Conservation (phyloP, 1,140 invertebrate species). For the Neodiprion pinetum region DNA sequence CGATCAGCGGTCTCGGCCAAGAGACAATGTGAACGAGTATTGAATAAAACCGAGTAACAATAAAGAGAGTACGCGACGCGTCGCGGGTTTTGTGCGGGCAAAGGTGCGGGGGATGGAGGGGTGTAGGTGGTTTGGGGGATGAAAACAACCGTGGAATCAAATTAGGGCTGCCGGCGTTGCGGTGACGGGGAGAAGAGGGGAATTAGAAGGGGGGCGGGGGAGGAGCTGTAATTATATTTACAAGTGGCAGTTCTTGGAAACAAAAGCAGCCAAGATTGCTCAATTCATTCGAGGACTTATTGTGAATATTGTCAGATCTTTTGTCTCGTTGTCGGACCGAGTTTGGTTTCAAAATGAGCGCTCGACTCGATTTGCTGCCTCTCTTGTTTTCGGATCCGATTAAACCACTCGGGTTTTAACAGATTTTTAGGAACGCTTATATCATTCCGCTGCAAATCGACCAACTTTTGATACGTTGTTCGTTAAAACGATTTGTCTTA, state of each 20-base stretch:
- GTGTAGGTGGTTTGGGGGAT: slow-evolving; percentile 26
- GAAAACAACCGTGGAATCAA: slow-evolving; percentile 63
- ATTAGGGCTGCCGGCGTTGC: slow-evolving; percentile 47
- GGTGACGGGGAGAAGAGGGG: slow-evolving; percentile 21
- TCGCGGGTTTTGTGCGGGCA: slow-evolving; percentile 40
- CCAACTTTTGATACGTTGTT: too few species aligned
- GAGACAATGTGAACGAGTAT: too few species aligned
- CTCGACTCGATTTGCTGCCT: background rate
- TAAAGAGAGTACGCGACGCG: too few species aligned
- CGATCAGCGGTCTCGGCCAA: too few species aligned
- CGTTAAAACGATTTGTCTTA: too few species aligned
- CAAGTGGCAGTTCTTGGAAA: slow-evolving; percentile 60
- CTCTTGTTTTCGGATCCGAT: background rate
- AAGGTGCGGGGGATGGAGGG: slow-evolving; percentile 35
- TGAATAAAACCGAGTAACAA: too few species aligned
- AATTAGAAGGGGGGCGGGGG: slow-evolving; percentile 10
- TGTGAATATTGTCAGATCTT: slow-evolving; percentile 13
- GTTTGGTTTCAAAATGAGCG: slow-evolving; percentile 5
- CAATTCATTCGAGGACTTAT: slow-evolving; percentile 46
- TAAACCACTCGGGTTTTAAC: background rate
- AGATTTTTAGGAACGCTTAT: too few species aligned
- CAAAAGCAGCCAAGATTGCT: slow-evolving; percentile 59
- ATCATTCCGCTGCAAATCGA: too few species aligned
- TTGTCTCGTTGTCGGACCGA: background rate
- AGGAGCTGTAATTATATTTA: slow-evolving; percentile 60